phyloP scores from a whole-genome alignment of 2,113 vertebrate genomes.

The Narcine bancroftii region DNA sequence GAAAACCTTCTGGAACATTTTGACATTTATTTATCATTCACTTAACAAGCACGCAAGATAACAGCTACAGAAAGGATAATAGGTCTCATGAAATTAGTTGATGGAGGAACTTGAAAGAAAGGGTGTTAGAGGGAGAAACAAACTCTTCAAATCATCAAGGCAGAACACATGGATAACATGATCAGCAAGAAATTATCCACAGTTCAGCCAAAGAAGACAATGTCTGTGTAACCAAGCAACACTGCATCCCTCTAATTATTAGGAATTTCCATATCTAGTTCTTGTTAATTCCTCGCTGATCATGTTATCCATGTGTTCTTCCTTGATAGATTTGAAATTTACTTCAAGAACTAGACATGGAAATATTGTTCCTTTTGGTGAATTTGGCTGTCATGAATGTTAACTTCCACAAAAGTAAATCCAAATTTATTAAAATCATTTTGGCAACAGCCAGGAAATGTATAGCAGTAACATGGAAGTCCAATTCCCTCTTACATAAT shows the following conservation, averaged over 20 bases:
- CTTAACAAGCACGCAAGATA: too few relatives aligned
- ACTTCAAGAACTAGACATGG: too few relatives aligned
- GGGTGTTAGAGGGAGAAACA: neutral
- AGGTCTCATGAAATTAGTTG: neutral
- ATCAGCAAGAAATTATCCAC: neutral
- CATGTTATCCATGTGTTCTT: neutral
- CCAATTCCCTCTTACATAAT: too few relatives aligned
- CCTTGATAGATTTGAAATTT: neutral
- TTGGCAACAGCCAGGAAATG: too few relatives aligned
- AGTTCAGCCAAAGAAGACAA: neutral
- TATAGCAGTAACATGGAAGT: too few relatives aligned
- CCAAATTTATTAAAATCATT: too few relatives aligned
- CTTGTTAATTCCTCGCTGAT: neutral
- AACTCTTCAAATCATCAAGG: neutral
- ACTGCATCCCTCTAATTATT: neutral
- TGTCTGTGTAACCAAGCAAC: neutral
- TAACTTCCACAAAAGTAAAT: too few relatives aligned
- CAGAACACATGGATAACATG: neutral
- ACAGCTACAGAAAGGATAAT: neutral
- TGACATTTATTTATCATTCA: too few relatives aligned
- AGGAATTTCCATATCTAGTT: neutral
- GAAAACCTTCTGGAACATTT: neutral
- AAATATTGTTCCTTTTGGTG: too few relatives aligned
- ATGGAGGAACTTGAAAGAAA: neutral
- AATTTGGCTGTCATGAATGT: too few relatives aligned